A percentile compares a stretch with the other conserved stretches of the same genome.
These are phyloP conservation scores for Karalla daura DNA, from an alignment of 2,797 vertebrate genomes.

Conservation along the genomic window DNA sequence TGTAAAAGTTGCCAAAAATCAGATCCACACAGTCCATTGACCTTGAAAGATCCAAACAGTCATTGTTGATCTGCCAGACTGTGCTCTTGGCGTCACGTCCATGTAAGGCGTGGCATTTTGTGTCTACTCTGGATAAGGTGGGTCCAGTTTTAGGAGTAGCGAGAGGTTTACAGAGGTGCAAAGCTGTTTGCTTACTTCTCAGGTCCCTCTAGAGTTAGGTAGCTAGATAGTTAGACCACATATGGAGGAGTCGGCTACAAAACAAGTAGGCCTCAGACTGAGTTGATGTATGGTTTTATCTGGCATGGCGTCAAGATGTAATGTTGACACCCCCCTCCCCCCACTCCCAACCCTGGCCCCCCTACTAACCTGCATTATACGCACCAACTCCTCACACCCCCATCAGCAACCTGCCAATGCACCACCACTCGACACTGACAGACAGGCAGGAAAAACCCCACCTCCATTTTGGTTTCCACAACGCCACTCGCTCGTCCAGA, in stretches of 20 bases:
- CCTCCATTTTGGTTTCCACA: slow-evolving; percentile 66
- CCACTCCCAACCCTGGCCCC: not conserved
- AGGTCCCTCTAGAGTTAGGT: slow-evolving; percentile 77
- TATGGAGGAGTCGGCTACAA: slow-evolving; percentile 33
- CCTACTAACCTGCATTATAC: slow-evolving; percentile 41
- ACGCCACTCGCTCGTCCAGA: slow-evolving; percentile 68
- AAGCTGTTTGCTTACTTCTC: slow-evolving; percentile 75
- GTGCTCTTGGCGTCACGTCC: slow-evolving; percentile 47
- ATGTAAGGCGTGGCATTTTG: slow-evolving; percentile 32
- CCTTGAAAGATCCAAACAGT: slow-evolving; percentile 19
- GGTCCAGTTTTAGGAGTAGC: slow-evolving; percentile 63
- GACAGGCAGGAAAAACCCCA: slow-evolving; percentile 35
- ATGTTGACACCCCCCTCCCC: slow-evolving; percentile 24
- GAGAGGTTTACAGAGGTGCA: slow-evolving; percentile 73
- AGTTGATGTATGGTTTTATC: slow-evolving; percentile 74
- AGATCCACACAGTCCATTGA: slow-evolving; percentile 23
- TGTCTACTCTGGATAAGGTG: slow-evolving; percentile 42
- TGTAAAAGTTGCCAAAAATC: slow-evolving; percentile 32
- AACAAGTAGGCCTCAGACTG: slow-evolving; percentile 45
- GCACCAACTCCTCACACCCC: slow-evolving; percentile 23
- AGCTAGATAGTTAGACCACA: slow-evolving; percentile 48
- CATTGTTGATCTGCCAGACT: slow-evolving; percentile 6
- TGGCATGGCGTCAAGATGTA: slow-evolving; percentile 62
- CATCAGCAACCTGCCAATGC: slow-evolving; percentile 50
- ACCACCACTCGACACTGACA: slow-evolving; percentile 43